Evolutionary conservation across 1,140 invertebrate genomes (phyloP).

Genomic region (Drosophila erecta): DNA sequence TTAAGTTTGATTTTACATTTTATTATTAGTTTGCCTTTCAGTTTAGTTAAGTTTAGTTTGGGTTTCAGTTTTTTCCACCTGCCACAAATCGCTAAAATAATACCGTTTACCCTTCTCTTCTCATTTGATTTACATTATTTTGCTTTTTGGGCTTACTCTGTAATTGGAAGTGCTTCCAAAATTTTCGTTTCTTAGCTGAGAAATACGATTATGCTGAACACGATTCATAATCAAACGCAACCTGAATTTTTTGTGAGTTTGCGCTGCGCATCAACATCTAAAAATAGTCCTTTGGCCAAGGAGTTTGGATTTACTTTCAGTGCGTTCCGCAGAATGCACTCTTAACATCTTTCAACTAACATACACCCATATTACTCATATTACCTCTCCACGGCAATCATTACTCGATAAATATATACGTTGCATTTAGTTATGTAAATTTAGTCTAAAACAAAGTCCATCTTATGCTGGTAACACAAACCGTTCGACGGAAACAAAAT

Average conservation of each 20-base stretch:
- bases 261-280: slow-evolving; percentile 38
- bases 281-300: slow-evolving; percentile 45
- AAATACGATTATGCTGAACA: slow-evolving; percentile 10
- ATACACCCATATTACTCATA: slow-evolving; percentile 49
- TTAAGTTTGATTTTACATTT: slow-evolving; percentile 80
- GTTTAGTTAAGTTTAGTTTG: slow-evolving; percentile 42
- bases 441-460: slow-evolving; percentile 60
- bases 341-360: slow-evolving; percentile 61
- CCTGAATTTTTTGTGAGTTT: slow-evolving; percentile 2
- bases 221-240: slow-evolving; percentile 4
- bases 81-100: slow-evolving; percentile 39
- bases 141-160: slow-evolving; percentile 40
- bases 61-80: slow-evolving; percentile 27
- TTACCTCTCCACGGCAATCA: slow-evolving; percentile 38
- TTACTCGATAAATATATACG: slow-evolving; percentile 49
- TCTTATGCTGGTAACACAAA: slow-evolving; percentile 47
- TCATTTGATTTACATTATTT: slow-evolving; percentile 66
- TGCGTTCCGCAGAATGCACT: slow-evolving; percentile 24
- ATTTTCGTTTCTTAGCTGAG: slow-evolving; percentile 17
- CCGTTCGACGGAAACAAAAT: slow-evolving; percentile 44
- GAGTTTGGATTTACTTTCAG: slow-evolving; percentile 33
- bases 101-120: slow-evolving; percentile 15
- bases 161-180: slow-evolving; percentile 12
- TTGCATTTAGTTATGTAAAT: slow-evolving; percentile 39
- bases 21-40: slow-evolving; percentile 55